Evolutionary conservation across 2,797 vertebrate genomes (phyloP).

Genomic region (Lycodopsis pacificus): DNA sequence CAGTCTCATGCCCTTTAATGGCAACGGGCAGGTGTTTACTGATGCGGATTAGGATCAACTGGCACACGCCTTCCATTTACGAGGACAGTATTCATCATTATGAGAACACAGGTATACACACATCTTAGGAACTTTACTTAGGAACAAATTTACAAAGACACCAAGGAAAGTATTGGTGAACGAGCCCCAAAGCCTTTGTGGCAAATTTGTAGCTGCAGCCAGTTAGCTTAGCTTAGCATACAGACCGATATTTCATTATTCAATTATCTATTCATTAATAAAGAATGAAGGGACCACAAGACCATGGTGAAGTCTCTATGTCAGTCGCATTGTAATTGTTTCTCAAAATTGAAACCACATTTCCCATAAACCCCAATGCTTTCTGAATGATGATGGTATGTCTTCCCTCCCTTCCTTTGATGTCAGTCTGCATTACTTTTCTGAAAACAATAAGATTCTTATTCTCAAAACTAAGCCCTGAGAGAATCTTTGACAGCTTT

Average conservation of each 20-base stretch:
- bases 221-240: slow-evolving; percentile 1
- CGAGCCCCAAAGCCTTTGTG: too few species aligned
- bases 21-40: not conserved
- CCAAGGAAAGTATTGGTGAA: too few species aligned
- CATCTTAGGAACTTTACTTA: too few species aligned
- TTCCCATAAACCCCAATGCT: not conserved
- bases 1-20: not conserved
- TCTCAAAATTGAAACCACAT: slow-evolving; percentile 8
- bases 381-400: not conserved
- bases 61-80: too few species aligned
- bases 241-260: not conserved
- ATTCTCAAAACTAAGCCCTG: not conserved
- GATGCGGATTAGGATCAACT: too few species aligned
- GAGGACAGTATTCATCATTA: too few species aligned
- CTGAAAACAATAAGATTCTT: not conserved
- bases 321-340: not conserved
- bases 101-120: too few species aligned
- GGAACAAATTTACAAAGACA: too few species aligned
- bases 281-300: too few species aligned
- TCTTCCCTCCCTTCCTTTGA: not conserved
- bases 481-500: not conserved
- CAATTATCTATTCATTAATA: not conserved
- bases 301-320: too few species aligned
- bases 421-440: not conserved
- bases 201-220: not conserved